Conservation (phyloP, 1,140 invertebrate species). For the Macrocentrus cingulum region DNA sequence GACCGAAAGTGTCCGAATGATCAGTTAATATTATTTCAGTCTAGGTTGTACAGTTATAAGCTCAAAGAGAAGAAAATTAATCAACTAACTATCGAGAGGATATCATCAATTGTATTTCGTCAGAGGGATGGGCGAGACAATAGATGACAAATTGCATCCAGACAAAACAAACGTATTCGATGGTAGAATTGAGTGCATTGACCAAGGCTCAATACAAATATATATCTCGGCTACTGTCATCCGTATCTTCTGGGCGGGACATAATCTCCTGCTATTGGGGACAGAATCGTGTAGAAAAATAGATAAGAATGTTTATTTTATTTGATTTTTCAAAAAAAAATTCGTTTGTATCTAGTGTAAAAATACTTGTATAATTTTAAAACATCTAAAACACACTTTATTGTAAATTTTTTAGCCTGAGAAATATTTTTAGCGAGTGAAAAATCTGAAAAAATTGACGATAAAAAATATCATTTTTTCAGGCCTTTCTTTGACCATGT, state of each 20-base stretch:
- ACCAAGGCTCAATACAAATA: constrained; percentile 20
- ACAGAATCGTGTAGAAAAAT: constrained; percentile 41
- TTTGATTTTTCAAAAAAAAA: constrained; percentile 6
- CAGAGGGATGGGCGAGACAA: constrained; percentile 39
- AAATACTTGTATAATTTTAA: constrained; percentile 6
- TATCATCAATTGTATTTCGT: constrained; percentile 49
- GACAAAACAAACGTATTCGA: constrained; percentile 48
- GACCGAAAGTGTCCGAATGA: too few relatives aligned
- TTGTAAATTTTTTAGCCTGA: too few relatives aligned
- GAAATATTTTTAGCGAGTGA: too few relatives aligned
- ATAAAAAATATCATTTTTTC: too few relatives aligned
- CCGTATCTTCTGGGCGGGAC: constrained; percentile 39
- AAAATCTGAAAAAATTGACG: too few relatives aligned
- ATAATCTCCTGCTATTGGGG: constrained; percentile 37
- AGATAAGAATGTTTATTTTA: constrained; percentile 7
- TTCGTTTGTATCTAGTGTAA: too few relatives aligned
- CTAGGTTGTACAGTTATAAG: constrained; percentile 1
- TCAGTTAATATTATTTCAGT: too few relatives aligned
- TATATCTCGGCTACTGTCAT: constrained; percentile 39
- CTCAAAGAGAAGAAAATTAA: constrained; percentile 43
- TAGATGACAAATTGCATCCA: constrained; percentile 51
- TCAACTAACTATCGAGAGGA: constrained; percentile 39
- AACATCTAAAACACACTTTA: too few relatives aligned
- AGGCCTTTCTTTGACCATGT: too few relatives aligned
- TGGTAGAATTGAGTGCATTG: constrained; percentile 33